Evolutionary conservation across 1,140 invertebrate species (phyloP).

Genomic region (Orchestia grillus): DNA sequence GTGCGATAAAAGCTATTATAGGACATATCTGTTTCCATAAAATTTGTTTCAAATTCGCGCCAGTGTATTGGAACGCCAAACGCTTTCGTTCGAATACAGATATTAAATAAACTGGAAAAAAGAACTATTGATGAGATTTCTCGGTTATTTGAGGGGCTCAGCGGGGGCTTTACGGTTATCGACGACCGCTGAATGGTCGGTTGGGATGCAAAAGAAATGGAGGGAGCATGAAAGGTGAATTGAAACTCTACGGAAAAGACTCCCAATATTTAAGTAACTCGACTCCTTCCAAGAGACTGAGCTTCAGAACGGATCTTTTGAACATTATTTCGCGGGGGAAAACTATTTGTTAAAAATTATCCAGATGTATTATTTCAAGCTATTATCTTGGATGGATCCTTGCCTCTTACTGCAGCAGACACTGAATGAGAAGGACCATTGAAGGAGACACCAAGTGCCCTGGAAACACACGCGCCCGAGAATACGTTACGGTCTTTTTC

Average conservation of each 20-base stretch:
- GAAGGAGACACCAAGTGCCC: background rate
- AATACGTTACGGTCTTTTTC: too few relatives aligned
- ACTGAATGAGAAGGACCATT: background rate
- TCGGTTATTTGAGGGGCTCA: background rate
- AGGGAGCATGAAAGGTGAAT: background rate
- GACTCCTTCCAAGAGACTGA: background rate
- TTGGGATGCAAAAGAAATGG: background rate
- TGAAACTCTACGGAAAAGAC: background rate
- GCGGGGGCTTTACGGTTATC: background rate
- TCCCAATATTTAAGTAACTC: background rate
- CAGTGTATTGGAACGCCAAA: background rate
- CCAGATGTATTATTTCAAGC: background rate
- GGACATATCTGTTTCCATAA: background rate
- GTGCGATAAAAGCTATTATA: background rate
- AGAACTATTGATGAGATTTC: background rate
- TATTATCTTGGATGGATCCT: background rate
- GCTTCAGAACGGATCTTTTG: background rate
- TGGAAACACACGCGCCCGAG: too few relatives aligned
- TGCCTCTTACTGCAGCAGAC: background rate
- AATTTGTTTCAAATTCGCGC: background rate
- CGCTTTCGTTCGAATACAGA: background rate
- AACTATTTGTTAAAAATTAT: background rate
- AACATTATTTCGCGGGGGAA: background rate
- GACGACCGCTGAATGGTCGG: background rate
- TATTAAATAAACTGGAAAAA: background rate